phyloP scores from a whole-genome alignment of 2,113 vertebrate genomes.

The Platichthys stellatus region DNA sequence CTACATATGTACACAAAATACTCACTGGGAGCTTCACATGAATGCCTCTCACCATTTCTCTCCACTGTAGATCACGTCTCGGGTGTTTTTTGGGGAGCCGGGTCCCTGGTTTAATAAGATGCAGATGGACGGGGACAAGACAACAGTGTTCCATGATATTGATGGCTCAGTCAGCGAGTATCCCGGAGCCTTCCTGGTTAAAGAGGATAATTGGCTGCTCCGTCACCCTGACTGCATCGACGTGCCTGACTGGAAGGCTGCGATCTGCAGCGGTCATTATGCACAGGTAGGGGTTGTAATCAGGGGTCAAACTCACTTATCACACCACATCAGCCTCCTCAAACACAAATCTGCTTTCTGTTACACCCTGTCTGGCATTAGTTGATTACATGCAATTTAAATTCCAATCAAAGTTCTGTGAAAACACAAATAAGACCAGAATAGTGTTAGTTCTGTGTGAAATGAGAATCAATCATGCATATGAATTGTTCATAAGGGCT shows the following conservation, averaged over 20 bases:
- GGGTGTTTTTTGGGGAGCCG: slow-evolving; percentile 96
- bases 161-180: slow-evolving; percentile 96
- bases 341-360: background rate
- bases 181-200: slow-evolving; percentile 93
- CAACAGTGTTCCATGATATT: slow-evolving; percentile 92
- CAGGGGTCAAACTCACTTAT: no score
- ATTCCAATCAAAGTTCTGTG: background rate
- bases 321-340: background rate
- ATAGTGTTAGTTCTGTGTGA: background rate
- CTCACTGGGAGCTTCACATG: background rate
- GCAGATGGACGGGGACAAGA: slow-evolving; percentile 98
- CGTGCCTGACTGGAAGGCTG: slow-evolving; percentile 94
- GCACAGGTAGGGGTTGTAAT: slow-evolving; percentile 86
- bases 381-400: background rate
- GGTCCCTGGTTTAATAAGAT: slow-evolving; percentile 96
- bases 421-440: background rate
- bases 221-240: slow-evolving; percentile 94
- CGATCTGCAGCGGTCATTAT: slow-evolving; percentile 92
- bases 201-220: slow-evolving; percentile 96
- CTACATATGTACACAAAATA: background rate
- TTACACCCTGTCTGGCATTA: background rate
- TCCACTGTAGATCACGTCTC: slow-evolving; percentile 88
- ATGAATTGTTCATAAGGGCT: background rate
- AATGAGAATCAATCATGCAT: slow-evolving; percentile 5
- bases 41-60: background rate